These are phyloP conservation scores for Pholis gunnellus DNA, from an alignment of 2,113 vertebrate species.

Conservation along the genomic window DNA sequence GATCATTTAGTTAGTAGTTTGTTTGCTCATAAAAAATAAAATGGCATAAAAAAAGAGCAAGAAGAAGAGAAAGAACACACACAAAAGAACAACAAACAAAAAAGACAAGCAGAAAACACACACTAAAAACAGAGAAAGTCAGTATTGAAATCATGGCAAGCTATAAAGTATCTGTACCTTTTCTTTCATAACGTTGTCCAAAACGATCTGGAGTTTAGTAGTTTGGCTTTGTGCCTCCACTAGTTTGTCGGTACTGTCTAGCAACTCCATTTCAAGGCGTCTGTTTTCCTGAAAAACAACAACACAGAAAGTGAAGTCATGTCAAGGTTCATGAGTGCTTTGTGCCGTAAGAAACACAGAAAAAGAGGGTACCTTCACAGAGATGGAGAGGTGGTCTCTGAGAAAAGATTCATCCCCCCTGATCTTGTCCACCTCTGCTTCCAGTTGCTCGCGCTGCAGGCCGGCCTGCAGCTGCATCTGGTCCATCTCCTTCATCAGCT, in stretches of 20 bases:
- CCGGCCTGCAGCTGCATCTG: slow-evolving; percentile 90
- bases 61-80: neutral
- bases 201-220: slow-evolving; percentile 88
- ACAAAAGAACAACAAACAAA: neutral
- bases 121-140: neutral
- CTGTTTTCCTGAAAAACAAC: slow-evolving; percentile 87
- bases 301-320: neutral
- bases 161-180: slow-evolving; percentile 82
- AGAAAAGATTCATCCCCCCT: slow-evolving; percentile 89
- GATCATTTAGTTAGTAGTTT: neutral
- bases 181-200: slow-evolving; percentile 91
- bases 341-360: neutral
- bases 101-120: neutral
- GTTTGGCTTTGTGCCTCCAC: slow-evolving; percentile 86
- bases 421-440: slow-evolving; percentile 89
- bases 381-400: slow-evolving; percentile 89
- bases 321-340: neutral
- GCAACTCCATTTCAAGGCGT: slow-evolving; percentile 90
- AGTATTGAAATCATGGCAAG: neutral
- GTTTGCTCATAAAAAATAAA: neutral
- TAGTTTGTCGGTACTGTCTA: slow-evolving; percentile 90
- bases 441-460: slow-evolving; percentile 88
- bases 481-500: slow-evolving; percentile 89
- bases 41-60: neutral
- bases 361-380: slow-evolving; percentile 87